phyloP scores from a whole-genome alignment of 1,140 invertebrate species.

The Teleogryllus occipitalis region DNA sequence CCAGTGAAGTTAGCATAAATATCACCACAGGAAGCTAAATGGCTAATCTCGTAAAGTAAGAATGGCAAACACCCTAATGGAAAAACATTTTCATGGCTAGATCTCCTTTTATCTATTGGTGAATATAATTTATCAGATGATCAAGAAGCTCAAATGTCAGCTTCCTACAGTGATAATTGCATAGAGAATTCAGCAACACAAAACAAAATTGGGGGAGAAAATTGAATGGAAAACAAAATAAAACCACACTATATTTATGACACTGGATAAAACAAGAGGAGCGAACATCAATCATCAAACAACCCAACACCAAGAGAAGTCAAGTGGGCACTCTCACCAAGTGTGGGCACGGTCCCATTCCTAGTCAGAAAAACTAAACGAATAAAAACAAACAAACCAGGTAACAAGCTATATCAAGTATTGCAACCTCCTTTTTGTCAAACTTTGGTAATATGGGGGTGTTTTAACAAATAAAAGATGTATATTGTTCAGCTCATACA shows the following conservation, averaged over 20 bases:
- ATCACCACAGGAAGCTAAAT: neutral
- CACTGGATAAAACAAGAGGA: slow-evolving; percentile 14
- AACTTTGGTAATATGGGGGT: neutral
- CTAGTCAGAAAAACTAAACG: slow-evolving; percentile 63
- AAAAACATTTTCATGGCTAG: too few species aligned
- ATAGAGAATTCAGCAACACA: slow-evolving; percentile 13
- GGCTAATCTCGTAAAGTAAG: neutral
- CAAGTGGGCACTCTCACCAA: slow-evolving; percentile 55
- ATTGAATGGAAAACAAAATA: neutral
- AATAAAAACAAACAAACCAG: slow-evolving; percentile 32
- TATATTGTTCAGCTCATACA: neutral
- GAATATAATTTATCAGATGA: too few species aligned
- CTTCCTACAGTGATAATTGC: neutral
- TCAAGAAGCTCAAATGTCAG: neutral
- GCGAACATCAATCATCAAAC: slow-evolving; percentile 20
- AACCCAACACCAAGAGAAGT: slow-evolving; percentile 34
- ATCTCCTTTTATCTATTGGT: too few species aligned
- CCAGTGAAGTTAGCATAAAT: neutral
- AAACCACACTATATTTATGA: neutral
- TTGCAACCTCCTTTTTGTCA: slow-evolving; percentile 12
- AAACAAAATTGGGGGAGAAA: neutral
- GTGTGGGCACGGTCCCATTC: slow-evolving; percentile 60
- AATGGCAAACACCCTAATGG: too few species aligned
- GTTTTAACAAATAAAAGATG: neutral
- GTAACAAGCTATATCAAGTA: slow-evolving; percentile 21